Conservation (phyloP, 2,888 invertebrate genomes). For the Crossocerus cetratus region DNA sequence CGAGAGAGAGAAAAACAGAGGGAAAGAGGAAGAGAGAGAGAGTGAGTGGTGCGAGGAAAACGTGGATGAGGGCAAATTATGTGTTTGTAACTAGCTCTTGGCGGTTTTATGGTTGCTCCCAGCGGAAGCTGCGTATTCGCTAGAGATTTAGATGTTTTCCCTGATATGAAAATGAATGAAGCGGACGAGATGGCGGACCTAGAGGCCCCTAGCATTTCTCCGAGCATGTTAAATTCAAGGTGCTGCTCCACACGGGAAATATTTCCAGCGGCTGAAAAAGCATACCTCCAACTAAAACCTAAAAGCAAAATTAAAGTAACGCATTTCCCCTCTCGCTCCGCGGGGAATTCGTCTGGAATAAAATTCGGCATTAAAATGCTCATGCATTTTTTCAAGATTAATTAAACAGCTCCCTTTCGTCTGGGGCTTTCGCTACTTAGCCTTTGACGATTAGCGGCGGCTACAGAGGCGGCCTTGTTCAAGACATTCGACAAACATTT, state of each 20-base stretch:
- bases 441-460: constrained; percentile 18
- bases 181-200: constrained; percentile 9
- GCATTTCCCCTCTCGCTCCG: no score
- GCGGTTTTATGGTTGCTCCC: constrained; percentile 36
- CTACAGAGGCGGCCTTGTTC: constrained; percentile 8
- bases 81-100: constrained; percentile 51
- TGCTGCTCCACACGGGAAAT: no score
- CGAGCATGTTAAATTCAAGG: not conserved
- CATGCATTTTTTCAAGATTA: no score
- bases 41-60: constrained; percentile 1
- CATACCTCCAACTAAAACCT: no score
- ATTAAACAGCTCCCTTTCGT: no score
- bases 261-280: no score
- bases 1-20: constrained; percentile 1
- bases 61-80: constrained; percentile 29
- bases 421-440: no score
- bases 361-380: no score
- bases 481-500: not conserved
- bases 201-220: not conserved
- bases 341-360: no score
- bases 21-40: not conserved
- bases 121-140: constrained; percentile 27
- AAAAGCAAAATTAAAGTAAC: no score
- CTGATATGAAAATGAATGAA: constrained; percentile 36
- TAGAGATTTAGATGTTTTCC: constrained; percentile 45